These are phyloP conservation scores for Myiozetetes cayanensis DNA, from an alignment of 2,113 vertebrate genomes.

Conservation along the genomic window DNA sequence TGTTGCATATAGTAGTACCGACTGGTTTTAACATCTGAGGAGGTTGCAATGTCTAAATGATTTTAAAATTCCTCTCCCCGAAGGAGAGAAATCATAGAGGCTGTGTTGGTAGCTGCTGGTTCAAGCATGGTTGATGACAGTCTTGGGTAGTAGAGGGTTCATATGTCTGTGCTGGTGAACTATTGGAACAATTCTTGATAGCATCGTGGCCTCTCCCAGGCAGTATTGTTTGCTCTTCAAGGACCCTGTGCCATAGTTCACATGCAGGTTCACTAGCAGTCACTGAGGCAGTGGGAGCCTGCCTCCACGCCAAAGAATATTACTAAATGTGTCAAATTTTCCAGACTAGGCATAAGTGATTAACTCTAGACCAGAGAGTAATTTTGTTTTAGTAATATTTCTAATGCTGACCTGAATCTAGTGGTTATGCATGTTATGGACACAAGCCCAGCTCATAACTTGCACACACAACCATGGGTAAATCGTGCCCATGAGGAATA, in stretches of 20 bases:
- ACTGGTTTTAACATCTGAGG: background rate
- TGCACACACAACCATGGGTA: background rate
- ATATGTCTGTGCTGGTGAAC: background rate
- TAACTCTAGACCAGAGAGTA: background rate
- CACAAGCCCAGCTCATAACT: background rate
- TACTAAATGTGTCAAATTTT: background rate
- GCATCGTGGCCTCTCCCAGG: background rate
- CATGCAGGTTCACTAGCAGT: background rate
- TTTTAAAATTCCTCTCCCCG: background rate
- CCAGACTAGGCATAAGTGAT: background rate
- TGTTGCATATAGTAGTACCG: background rate
- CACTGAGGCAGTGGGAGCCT: background rate
- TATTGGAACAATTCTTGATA: background rate
- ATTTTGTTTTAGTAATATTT: background rate
- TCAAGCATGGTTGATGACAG: background rate
- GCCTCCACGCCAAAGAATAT: background rate
- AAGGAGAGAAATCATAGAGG: background rate
- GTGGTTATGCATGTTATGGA: background rate
- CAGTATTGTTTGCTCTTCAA: background rate
- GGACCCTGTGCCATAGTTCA: background rate
- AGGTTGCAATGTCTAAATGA: background rate
- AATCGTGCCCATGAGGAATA: background rate
- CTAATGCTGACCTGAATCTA: background rate
- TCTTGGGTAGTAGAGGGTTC: background rate
- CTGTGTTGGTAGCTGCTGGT: background rate